Evolutionary conservation across 2,797 vertebrate species (phyloP).

Genomic region (Allobates femoralis): DNA sequence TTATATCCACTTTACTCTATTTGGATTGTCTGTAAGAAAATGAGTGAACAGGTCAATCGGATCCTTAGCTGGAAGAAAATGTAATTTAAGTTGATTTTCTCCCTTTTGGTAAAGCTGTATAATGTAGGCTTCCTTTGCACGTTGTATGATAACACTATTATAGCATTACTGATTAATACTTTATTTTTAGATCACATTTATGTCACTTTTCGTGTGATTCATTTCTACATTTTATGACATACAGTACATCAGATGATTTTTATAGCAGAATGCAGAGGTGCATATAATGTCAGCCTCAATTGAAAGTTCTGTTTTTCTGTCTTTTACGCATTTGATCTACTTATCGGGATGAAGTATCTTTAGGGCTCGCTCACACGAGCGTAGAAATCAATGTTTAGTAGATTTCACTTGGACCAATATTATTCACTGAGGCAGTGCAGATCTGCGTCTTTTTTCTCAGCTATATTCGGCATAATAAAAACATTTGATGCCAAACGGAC

Average conservation of each 20-base stretch:
- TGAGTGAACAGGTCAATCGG: background rate
- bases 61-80: background rate
- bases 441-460: no score
- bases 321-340: background rate
- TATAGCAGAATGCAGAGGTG: background rate
- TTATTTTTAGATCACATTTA: conserved; percentile 33
- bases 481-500: no score
- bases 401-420: no score
- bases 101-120: no score
- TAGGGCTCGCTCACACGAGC: no score
- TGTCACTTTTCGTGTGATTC: conserved; percentile 18
- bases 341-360: background rate
- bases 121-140: background rate
- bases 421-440: no score
- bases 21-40: background rate
- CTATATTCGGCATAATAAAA: no score
- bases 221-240: background rate
- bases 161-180: background rate
- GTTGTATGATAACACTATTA: background rate
- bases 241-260: background rate
- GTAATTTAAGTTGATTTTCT: background rate
- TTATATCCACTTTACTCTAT: background rate
- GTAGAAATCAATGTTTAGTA: no score
- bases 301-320: background rate
- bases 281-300: background rate